These are phyloP conservation scores for Petrocephalus zakoni DNA, from an alignment of 2,113 vertebrate species.

Conservation along the genomic window DNA sequence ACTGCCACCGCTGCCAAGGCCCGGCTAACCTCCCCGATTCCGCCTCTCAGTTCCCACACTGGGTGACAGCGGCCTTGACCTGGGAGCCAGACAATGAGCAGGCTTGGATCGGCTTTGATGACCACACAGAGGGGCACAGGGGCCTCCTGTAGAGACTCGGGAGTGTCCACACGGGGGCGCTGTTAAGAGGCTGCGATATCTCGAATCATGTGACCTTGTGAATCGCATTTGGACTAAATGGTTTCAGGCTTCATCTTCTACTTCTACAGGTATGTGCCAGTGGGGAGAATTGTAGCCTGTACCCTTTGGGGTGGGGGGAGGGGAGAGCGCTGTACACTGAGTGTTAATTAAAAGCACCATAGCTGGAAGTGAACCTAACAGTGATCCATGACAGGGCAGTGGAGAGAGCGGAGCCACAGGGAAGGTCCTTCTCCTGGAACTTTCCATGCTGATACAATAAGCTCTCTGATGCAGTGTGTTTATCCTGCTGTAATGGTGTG, in stretches of 20 bases:
- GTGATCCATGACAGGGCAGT: not conserved
- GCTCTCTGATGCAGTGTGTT: slow-evolving; percentile 59
- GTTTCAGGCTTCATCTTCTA: not conserved
- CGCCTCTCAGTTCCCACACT: slow-evolving; percentile 14
- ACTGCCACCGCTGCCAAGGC: slow-evolving; percentile 12
- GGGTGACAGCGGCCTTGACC: slow-evolving; percentile 7
- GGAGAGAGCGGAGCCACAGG: not conserved
- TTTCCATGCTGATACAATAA: slow-evolving; percentile 64
- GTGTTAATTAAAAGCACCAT: not conserved
- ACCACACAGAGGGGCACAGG: not conserved
- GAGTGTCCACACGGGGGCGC: not conserved
- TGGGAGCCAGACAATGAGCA: not conserved
- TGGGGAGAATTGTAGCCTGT: not conserved
- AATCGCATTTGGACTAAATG: not conserved
- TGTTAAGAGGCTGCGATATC: not conserved
- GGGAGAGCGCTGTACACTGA: not conserved
- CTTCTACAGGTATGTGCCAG: not conserved
- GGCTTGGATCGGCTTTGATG: not conserved
- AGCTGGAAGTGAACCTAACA: not conserved
- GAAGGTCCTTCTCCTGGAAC: slow-evolving; percentile 24
- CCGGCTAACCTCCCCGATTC: slow-evolving; percentile 51
- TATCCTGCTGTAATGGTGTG: slow-evolving; percentile 42
- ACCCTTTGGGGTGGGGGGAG: too few relatives aligned
- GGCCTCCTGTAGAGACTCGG: not conserved
- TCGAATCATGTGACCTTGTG: not conserved